Evolutionary conservation across 2,797 vertebrate species (phyloP).

Genomic region (Anableps anableps): DNA sequence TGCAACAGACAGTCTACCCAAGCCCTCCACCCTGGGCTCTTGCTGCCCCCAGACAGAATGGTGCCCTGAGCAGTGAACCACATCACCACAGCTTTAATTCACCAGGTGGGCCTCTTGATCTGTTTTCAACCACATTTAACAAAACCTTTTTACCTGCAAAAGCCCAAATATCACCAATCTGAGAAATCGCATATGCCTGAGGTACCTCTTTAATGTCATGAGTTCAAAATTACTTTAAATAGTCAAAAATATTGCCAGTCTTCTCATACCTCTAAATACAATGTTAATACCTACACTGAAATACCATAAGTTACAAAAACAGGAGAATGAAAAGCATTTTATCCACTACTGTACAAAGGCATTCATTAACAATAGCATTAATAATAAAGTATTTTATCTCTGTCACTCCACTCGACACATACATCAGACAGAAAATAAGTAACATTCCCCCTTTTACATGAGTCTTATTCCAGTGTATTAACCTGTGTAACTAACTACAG

Average conservation of each 20-base stretch:
- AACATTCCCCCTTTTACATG: constrained; percentile 57
- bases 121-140: constrained; percentile 36
- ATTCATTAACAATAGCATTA: constrained; percentile 80
- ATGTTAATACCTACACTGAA: constrained; percentile 80
- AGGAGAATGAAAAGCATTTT: constrained; percentile 78
- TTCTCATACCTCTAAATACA: constrained; percentile 83
- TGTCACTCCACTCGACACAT: constrained; percentile 58
- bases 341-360: constrained; percentile 82
- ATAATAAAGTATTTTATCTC: constrained; percentile 67
- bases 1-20: background rate
- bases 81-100: constrained; percentile 38
- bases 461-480: constrained; percentile 77
- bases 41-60: background rate
- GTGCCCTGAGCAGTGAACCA: background rate
- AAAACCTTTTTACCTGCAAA: constrained; percentile 61
- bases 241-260: constrained; percentile 86
- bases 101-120: constrained; percentile 60
- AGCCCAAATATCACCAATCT: constrained; percentile 62
- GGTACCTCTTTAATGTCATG: constrained; percentile 81
- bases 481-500: constrained; percentile 60
- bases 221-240: constrained; percentile 84
- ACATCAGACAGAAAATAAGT: constrained; percentile 55
- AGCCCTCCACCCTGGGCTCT: background rate
- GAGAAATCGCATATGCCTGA: constrained; percentile 72
- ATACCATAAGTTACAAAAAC: constrained; percentile 82